Conservation (phyloP, 2,888 invertebrate species). For the Tiliacea aurago region DNA sequence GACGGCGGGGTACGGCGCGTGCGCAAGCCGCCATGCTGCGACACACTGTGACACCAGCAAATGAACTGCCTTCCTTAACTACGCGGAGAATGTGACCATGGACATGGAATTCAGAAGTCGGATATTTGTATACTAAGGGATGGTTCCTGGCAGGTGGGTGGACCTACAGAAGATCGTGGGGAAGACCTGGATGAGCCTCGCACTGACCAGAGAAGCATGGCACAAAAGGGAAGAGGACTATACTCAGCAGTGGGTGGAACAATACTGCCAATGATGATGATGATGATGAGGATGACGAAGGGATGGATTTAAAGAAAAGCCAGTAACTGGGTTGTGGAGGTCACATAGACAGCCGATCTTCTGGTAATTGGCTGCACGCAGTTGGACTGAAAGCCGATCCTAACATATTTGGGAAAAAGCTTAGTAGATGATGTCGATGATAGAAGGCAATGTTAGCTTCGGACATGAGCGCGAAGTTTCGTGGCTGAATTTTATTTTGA, state of each 20-base stretch:
- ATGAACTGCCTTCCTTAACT: conserved; percentile 62
- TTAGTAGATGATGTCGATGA: too few relatives aligned
- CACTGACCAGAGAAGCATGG: neutral
- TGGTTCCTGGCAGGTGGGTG: neutral
- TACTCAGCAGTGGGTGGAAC: neutral
- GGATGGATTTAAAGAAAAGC: neutral
- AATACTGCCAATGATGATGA: neutral
- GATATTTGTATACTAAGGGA: neutral
- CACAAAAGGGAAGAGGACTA: neutral
- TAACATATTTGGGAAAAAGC: too few relatives aligned
- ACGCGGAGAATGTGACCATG: conserved; percentile 52
- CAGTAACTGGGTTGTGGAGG: neutral
- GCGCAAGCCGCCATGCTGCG: conserved; percentile 74
- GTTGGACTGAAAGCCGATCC: neutral
- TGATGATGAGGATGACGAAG: too few relatives aligned
- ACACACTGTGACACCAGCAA: conserved; percentile 51
- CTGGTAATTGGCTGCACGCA: neutral
- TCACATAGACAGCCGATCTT: neutral
- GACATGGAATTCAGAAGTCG: neutral
- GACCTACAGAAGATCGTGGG: neutral
- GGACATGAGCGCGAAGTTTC: neutral
- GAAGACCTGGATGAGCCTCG: neutral
- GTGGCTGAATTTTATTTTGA: neutral
- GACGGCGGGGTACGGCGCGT: conserved; percentile 71
- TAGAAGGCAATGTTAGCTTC: neutral